Evolutionary conservation across 1,140 invertebrate species (phyloP).

Genomic region (Tribolium madens): DNA sequence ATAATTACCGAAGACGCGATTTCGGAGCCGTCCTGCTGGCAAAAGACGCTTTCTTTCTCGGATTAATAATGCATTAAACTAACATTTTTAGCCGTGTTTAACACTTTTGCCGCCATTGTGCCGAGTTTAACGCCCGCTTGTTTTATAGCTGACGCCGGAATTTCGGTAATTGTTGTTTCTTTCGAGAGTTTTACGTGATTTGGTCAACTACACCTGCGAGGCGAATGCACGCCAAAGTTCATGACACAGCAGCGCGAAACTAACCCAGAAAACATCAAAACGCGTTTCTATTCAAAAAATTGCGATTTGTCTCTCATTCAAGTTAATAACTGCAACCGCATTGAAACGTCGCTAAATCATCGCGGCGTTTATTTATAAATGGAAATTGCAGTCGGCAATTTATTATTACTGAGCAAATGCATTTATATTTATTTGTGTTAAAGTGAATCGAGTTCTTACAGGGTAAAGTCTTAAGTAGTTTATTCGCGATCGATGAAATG

Average conservation of each 20-base stretch:
- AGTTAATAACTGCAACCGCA: constrained; percentile 1
- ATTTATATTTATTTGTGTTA: constrained; percentile 47
- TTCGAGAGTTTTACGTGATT: constrained; percentile 2
- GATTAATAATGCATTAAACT: constrained; percentile 33
- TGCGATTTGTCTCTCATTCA: not conserved
- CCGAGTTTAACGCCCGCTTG: constrained; percentile 6
- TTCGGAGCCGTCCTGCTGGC: constrained; percentile 1
- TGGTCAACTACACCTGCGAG: not conserved
- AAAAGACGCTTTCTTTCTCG: constrained; percentile 24
- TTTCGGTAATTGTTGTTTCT: constrained; percentile 22
- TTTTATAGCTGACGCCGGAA: constrained; percentile 23
- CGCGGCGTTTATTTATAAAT: constrained; percentile 49
- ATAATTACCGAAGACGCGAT: constrained; percentile 27
- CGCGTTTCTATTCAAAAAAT: too few relatives aligned
- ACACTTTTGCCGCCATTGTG: not conserved
- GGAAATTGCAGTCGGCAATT: constrained; percentile 47
- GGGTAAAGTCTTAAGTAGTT: constrained; percentile 37
- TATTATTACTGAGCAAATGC: constrained; percentile 43
- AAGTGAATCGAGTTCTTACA: constrained; percentile 36
- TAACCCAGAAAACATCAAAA: not conserved
- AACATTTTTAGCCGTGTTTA: not conserved
- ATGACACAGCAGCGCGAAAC: not conserved
- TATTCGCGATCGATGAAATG: constrained; percentile 33
- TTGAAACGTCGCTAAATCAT: constrained; percentile 28
- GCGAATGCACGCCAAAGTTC: constrained; percentile 2